These are phyloP conservation scores for Rutpela maculata DNA, from an alignment of 2,888 invertebrate genomes.

Conservation along the genomic window DNA sequence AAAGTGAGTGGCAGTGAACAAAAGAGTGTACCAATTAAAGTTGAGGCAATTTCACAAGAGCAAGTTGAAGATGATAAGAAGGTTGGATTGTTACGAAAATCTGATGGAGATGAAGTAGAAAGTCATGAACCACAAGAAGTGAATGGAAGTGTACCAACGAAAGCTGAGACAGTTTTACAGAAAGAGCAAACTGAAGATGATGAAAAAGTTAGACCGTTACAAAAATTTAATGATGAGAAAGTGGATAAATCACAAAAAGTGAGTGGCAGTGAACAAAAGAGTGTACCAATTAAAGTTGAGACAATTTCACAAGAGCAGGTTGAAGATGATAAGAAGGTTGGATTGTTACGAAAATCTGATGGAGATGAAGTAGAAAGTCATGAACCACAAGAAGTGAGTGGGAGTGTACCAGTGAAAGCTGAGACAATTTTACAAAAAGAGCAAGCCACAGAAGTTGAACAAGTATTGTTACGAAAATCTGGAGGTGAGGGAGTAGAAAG, in stretches of 20 bases:
- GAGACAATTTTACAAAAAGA: neutral
- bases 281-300: constrained; percentile 13
- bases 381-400: neutral
- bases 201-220: neutral
- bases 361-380: neutral
- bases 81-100: neutral
- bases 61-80: no score
- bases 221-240: neutral
- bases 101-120: neutral
- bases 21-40: constrained; percentile 12
- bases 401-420: neutral
- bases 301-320: neutral
- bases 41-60: neutral
- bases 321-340: no score
- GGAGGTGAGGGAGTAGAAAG: no score
- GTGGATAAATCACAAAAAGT: no score
- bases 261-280: no score
- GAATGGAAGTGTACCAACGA: neutral
- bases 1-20: no score
- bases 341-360: neutral
- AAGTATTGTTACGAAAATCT: no score
- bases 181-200: neutral
- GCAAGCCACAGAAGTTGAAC: no score
- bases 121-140: neutral
- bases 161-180: neutral